These are phyloP conservation scores for Martes martes DNA, from an alignment of 2,113 vertebrate genomes.

Conservation along the genomic window DNA sequence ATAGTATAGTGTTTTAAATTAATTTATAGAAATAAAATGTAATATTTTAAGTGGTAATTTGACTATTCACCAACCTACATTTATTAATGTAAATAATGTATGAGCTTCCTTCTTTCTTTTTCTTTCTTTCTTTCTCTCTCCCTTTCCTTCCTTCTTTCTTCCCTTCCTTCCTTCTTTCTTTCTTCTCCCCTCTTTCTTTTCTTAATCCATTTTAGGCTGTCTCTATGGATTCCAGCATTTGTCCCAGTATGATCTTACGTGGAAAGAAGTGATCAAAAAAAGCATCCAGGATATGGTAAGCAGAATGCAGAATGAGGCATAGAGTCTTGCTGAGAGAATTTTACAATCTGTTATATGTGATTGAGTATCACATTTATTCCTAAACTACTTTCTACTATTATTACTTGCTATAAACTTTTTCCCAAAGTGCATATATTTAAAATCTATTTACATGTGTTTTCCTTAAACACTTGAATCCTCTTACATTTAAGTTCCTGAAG, in stretches of 20 bases:
- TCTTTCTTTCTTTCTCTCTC: background rate
- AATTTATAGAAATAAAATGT: background rate
- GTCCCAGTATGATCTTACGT: background rate
- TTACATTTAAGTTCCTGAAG: slow-evolving; percentile 1
- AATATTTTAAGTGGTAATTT: background rate
- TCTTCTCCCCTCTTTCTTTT: no score
- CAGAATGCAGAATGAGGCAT: background rate
- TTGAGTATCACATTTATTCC: background rate
- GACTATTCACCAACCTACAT: background rate
- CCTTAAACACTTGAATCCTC: background rate
- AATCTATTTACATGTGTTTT: background rate
- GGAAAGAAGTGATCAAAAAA: background rate
- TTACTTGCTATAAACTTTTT: background rate
- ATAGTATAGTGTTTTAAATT: background rate
- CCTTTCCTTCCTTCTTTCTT: background rate
- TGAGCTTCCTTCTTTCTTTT: background rate
- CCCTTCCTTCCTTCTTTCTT: background rate
- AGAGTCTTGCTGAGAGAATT: background rate
- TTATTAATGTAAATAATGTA: background rate
- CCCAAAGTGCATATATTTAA: background rate
- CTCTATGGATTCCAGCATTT: background rate
- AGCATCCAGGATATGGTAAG: background rate
- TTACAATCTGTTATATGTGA: background rate
- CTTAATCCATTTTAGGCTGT: background rate
- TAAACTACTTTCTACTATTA: background rate